A percentile compares a stretch with the other conserved stretches of the same genome.
These are phyloP conservation scores for Gobio gobio DNA, from an alignment of 2,113 vertebrate species.

Conservation along the genomic window DNA sequence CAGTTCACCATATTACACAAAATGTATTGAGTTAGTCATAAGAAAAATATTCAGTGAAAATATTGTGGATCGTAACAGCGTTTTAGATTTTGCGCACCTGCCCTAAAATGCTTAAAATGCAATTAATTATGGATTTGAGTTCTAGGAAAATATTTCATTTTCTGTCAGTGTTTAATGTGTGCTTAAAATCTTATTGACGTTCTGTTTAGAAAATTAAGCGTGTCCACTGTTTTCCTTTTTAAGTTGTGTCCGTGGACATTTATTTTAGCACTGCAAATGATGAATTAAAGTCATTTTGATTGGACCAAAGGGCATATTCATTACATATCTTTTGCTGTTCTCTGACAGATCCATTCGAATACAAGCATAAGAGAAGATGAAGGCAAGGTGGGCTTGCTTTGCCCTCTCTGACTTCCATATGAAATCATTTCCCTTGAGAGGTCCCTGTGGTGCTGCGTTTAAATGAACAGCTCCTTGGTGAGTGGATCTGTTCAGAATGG, in stretches of 20 bases:
- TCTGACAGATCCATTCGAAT: slow-evolving; percentile 38
- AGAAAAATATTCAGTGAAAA: not conserved
- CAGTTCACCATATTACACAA: not conserved
- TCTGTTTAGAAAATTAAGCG: slow-evolving; percentile 21
- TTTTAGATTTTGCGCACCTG: not conserved
- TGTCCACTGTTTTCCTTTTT: slow-evolving; percentile 23
- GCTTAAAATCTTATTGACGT: slow-evolving; percentile 12
- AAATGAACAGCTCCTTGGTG: not conserved
- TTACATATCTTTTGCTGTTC: slow-evolving; percentile 29
- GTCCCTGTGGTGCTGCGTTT: not conserved
- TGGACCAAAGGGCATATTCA: slow-evolving; percentile 11
- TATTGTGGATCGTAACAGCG: not conserved
- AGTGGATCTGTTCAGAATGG: not conserved
- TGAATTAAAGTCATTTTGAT: slow-evolving; percentile 25
- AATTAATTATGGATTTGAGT: not conserved
- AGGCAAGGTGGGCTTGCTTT: slow-evolving; percentile 28
- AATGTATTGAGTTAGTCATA: not conserved
- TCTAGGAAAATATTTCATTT: not conserved
- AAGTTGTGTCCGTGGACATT: slow-evolving; percentile 3
- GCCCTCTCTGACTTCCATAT: slow-evolving; percentile 3
- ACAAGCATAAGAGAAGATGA: slow-evolving; percentile 7
- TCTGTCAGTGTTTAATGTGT: not conserved
- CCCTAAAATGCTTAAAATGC: not conserved
- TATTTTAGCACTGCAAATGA: slow-evolving; percentile 20
- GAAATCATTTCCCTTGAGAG: slow-evolving; percentile 1